Percentiles rank a stretch among this genome's conserved stretches.
These are phyloP conservation scores for Nebria brevicollis DNA, from an alignment of 2,888 invertebrate genomes.

Conservation along the genomic window DNA sequence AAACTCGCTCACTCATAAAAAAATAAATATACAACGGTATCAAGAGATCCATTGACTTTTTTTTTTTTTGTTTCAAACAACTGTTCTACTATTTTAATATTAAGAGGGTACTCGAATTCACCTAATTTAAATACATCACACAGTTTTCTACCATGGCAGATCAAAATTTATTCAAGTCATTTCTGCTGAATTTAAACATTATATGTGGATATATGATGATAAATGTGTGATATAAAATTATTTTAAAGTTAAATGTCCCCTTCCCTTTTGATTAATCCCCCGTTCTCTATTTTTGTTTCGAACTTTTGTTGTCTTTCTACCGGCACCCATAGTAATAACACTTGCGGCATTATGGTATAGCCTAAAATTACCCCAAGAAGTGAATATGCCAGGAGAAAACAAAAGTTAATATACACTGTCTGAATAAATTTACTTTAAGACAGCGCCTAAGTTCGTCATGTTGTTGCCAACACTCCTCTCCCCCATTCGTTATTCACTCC, in stretches of 20 bases:
- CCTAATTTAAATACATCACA: background rate
- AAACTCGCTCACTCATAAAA: slow-evolving; percentile 21
- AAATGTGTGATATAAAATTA: background rate
- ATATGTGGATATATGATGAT: background rate
- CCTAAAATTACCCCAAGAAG: slow-evolving; percentile 15
- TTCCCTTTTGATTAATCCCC: slow-evolving; percentile 2
- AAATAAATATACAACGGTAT: slow-evolving; percentile 34
- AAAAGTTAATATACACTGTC: slow-evolving; percentile 33
- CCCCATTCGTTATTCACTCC: background rate
- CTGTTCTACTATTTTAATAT: background rate
- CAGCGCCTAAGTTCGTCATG: slow-evolving; percentile 11
- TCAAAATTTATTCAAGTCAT: background rate
- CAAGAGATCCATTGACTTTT: slow-evolving; percentile 38
- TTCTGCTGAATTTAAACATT: background rate
- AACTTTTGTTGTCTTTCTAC: background rate
- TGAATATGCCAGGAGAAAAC: slow-evolving; percentile 14
- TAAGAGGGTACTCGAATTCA: background rate
- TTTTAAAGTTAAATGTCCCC: background rate
- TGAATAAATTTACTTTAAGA: slow-evolving; percentile 34
- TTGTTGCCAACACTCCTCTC: background rate
- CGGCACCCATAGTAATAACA: slow-evolving; percentile 18
- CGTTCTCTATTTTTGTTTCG: background rate
- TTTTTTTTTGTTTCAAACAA: slow-evolving; percentile 17
- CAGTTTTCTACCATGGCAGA: background rate
- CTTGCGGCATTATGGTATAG: slow-evolving; percentile 2